These are phyloP conservation scores for Dicranocentrus wangi DNA, from an alignment of 2,888 invertebrate species.

Conservation along the genomic window DNA sequence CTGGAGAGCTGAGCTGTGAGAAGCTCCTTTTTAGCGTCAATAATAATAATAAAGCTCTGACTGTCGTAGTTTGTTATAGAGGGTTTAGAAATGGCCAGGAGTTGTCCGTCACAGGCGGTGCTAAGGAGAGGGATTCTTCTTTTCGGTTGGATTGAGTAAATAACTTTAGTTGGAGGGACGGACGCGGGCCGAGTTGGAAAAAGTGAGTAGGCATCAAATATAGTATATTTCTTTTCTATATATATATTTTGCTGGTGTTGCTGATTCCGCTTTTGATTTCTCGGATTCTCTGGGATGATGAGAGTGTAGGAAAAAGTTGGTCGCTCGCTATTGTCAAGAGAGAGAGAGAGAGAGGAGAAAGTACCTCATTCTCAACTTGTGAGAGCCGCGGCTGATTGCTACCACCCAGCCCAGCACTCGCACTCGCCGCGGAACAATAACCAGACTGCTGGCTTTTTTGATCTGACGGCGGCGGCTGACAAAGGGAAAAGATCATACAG, in stretches of 20 bases:
- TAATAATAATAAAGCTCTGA: too few relatives aligned
- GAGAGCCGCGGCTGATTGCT: constrained; percentile 29
- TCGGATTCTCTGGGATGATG: constrained; percentile 40
- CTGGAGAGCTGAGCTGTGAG: too few relatives aligned
- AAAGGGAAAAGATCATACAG: constrained; percentile 33
- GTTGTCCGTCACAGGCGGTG: too few relatives aligned
- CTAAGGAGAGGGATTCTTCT: neutral
- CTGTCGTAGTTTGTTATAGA: too few relatives aligned
- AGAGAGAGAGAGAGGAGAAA: constrained; percentile 45
- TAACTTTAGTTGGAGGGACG: neutral
- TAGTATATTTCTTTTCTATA: too few relatives aligned
- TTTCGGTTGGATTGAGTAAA: neutral
- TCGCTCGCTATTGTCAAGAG: constrained; percentile 60
- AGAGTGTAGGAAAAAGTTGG: constrained; percentile 26
- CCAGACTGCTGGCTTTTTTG: constrained; percentile 32
- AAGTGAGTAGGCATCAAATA: too few relatives aligned
- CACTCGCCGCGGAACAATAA: constrained; percentile 24
- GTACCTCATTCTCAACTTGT: constrained; percentile 45
- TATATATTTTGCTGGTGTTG: constrained; percentile 54
- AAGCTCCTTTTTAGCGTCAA: too few relatives aligned
- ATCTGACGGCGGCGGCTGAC: constrained; percentile 53
- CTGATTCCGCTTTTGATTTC: constrained; percentile 60
- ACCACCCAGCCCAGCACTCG: too few relatives aligned
- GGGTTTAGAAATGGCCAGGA: too few relatives aligned
- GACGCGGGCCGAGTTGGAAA: too few relatives aligned